Base-by-base conservation (phyloP, 2,113 vertebrate species). In the Vidua macroura region DNA sequence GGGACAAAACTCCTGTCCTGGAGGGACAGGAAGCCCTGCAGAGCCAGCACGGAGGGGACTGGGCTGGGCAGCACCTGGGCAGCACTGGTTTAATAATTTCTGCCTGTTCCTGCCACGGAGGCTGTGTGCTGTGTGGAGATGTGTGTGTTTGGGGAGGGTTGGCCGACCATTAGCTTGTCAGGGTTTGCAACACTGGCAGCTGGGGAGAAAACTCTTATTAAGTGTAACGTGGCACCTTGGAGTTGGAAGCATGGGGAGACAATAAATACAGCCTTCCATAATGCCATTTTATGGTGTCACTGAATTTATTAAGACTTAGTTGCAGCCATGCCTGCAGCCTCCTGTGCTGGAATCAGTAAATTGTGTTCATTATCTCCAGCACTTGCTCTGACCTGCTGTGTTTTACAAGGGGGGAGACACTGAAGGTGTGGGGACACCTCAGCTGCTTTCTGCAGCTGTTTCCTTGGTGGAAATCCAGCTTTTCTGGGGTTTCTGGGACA, bases 131-230 rank as follows among this genome's bases (percentile, higher is more conserved):
- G 23, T 37, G 31, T 43, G 43, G 46, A 80, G 33, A 16, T 48
- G 59, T 60, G 31, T 9, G 33, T 64, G 31, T 58, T 64, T 15
- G 43, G 48, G 15, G 10, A 75, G 30, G 43, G 14, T 11, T 79
- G 69, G 66, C 82, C 23, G 7, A 7, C 82, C 11, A 4, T 52
- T 25, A 15, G 35, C 60, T 77, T 88, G 72, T 87, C 91, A 87
- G 74, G 35, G 59, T 96, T 95, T 88, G 58, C 82, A 83, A 2
- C 43, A 11, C 81, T 66, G 67, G 93, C 94, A 96, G 75, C 76
- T 64, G 51, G 76, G 68, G 72, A 77, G 68, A 51, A 90, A 92
- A 53, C 87, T 88, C 82, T 92, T 90, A 83, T 90, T 90, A 96
- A 92, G 66, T 53, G 85, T 95, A 87, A 92, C 0, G 23, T 1